Conservation (phyloP, 1,140 invertebrate genomes). For the Antheraea mylitta region DNA sequence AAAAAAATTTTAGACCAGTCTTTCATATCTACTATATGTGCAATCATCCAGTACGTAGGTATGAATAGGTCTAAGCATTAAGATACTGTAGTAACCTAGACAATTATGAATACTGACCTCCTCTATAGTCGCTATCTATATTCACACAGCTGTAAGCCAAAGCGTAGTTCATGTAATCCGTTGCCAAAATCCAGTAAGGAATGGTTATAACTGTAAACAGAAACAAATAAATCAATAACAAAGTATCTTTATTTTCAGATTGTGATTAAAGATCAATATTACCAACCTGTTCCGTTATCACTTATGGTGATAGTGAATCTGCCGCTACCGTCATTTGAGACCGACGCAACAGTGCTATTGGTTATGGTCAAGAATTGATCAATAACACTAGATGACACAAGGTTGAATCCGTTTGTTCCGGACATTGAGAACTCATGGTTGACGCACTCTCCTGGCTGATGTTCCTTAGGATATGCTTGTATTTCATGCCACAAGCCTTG, state of each 20-base stretch:
- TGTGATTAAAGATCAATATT: neutral
- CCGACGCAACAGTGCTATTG: conserved; percentile 29
- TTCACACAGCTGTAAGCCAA: conserved; percentile 56
- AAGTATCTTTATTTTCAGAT: neutral
- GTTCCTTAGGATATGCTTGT: conserved; percentile 38
- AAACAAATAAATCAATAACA: neutral
- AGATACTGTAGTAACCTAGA: neutral
- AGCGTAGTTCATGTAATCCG: conserved; percentile 50
- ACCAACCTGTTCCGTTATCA: conserved; percentile 28
- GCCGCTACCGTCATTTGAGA: conserved; percentile 34
- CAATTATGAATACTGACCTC: conserved; percentile 27
- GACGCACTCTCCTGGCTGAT: conserved; percentile 41
- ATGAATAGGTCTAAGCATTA: neutral
- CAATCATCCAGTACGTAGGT: too few species aligned
- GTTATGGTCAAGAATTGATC: conserved; percentile 27
- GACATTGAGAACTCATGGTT: conserved; percentile 28
- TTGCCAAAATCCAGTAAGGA: conserved; percentile 51
- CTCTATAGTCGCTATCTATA: conserved; percentile 30
- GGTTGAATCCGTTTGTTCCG: conserved; percentile 24
- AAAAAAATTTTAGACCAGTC: too few species aligned
- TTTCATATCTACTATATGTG: too few species aligned
- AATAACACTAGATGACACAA: conserved; percentile 36
- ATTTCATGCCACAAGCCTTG: conserved; percentile 48
- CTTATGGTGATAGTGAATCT: conserved; percentile 31
- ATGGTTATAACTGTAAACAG: conserved; percentile 34